These are phyloP conservation scores for Laterallus jamaicensis DNA, from an alignment of 2,113 vertebrate species.

Conservation along the genomic window DNA sequence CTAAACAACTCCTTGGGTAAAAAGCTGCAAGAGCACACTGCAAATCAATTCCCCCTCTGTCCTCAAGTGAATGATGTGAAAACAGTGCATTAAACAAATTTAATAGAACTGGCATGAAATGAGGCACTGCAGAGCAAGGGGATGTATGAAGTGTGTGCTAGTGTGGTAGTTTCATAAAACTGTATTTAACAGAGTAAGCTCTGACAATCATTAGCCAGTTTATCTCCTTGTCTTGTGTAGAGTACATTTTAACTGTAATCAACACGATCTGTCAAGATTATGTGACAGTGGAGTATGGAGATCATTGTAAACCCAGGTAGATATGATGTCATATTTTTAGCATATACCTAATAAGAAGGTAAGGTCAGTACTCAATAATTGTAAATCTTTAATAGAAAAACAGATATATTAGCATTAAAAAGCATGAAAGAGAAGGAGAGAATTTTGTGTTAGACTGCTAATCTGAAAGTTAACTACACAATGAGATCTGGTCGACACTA, in stretches of 20 bases:
- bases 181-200: background rate
- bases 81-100: background rate
- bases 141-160: background rate
- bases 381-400: background rate
- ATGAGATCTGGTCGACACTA: background rate
- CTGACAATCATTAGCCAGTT: background rate
- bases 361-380: background rate
- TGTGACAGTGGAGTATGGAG: background rate
- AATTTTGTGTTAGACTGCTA: background rate
- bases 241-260: background rate
- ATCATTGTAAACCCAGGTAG: background rate
- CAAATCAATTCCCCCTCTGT: background rate
- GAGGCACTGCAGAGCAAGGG: background rate
- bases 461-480: background rate
- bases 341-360: background rate
- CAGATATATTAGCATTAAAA: background rate
- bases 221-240: background rate
- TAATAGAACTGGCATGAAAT: background rate
- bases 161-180: background rate
- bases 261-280: too few relatives aligned
- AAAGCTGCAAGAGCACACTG: background rate
- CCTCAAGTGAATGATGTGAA: background rate
- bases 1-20: background rate
- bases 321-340: background rate
- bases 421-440: background rate